phyloP scores from a whole-genome alignment of 1,140 invertebrate species.

The Drosophila suzukii region DNA sequence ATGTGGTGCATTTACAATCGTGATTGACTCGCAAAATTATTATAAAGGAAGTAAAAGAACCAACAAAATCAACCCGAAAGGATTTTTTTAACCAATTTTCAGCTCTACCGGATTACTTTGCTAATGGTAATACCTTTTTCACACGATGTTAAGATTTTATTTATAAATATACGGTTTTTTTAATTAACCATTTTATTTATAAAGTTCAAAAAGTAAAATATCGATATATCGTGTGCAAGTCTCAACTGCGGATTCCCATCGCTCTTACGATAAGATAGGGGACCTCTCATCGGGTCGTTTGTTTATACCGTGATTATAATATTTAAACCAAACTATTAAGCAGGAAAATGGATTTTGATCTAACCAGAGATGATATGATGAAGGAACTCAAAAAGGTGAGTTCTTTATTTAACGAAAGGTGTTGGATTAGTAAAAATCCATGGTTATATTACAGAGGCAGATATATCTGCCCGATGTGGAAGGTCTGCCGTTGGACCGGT shows the following conservation, averaged over 20 bases:
- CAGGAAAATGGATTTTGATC: neutral
- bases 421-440: neutral
- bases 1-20: neutral
- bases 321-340: neutral
- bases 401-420: neutral
- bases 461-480: conserved; percentile 13
- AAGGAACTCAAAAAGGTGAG: neutral
- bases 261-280: neutral
- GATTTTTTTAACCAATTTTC: too few relatives aligned
- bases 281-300: neutral
- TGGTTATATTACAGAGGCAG: neutral
- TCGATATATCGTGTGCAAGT: neutral
- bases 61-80: too few relatives aligned
- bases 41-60: too few relatives aligned
- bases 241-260: neutral
- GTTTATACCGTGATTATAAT: neutral
- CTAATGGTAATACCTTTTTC: too few relatives aligned
- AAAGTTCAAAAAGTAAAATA: neutral
- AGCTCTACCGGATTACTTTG: too few relatives aligned
- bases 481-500: conserved; percentile 12
- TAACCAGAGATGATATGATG: neutral
- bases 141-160: too few relatives aligned
- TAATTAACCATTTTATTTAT: neutral
- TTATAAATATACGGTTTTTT: neutral
- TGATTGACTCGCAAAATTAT: too few relatives aligned